phyloP scores from a whole-genome alignment of 2,113 vertebrate species.

The Pipra filicauda region DNA sequence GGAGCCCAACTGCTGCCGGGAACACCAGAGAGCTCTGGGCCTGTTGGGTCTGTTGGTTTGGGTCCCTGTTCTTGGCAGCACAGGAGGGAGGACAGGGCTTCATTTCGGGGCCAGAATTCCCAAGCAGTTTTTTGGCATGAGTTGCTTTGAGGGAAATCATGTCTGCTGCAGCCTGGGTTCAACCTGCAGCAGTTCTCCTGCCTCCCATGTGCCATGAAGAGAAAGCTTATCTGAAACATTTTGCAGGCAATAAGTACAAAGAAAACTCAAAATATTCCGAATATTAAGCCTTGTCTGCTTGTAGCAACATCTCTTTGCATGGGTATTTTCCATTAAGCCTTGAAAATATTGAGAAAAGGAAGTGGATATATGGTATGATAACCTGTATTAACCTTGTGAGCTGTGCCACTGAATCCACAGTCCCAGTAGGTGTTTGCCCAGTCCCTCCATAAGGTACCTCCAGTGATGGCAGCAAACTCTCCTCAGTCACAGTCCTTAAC shows the following conservation, averaged over 20 bases:
- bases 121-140: background rate
- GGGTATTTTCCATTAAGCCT: background rate
- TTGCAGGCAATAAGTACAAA: background rate
- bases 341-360: background rate
- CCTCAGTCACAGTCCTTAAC: background rate
- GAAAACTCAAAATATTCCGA: background rate
- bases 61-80: background rate
- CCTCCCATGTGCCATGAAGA: rapidly evolving
- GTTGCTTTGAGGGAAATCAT: background rate
- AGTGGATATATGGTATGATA: background rate
- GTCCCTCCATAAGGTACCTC: rapidly evolving
- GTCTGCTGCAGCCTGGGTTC: background rate
- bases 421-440: background rate
- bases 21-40: background rate
- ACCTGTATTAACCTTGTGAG: background rate
- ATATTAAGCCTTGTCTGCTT: rapidly evolving
- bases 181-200: background rate
- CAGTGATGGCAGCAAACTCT: background rate
- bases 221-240: background rate
- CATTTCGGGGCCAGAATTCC: background rate
- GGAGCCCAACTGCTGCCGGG: background rate
- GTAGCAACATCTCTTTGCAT: background rate
- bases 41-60: background rate
- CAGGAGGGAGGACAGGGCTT: background rate
- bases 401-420: background rate